A percentile compares a stretch with the other conserved stretches of the same genome.
phyloP scores from a whole-genome alignment of 2,888 invertebrate genomes.

The Pollenia angustigena region DNA sequence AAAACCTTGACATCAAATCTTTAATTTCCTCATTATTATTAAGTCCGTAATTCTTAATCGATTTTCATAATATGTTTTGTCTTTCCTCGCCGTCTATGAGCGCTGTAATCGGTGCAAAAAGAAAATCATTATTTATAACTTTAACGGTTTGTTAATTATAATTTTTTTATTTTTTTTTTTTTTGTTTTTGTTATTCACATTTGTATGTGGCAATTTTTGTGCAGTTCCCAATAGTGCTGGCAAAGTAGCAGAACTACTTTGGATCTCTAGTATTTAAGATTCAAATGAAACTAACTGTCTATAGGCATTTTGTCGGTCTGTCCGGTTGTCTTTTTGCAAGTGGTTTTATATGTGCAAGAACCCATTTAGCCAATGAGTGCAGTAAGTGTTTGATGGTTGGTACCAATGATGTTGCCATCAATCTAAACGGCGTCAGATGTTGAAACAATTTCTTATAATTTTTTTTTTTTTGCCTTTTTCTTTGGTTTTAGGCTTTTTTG shows the following conservation, averaged over 20 bases:
- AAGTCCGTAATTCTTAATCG: constrained; percentile 58
- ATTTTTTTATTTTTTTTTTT: constrained; percentile 28
- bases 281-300: constrained; percentile 30
- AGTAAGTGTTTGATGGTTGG: constrained; percentile 39
- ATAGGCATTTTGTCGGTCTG: constrained; percentile 12
- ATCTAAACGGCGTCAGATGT: constrained; percentile 66
- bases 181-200: not conserved
- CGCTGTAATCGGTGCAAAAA: constrained; percentile 37
- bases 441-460: constrained; percentile 39
- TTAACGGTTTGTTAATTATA: constrained; percentile 69
- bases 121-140: constrained; percentile 39
- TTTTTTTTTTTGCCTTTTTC: not conserved
- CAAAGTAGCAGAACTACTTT: constrained; percentile 63
- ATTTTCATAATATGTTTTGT: constrained; percentile 40
- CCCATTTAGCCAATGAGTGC: constrained; percentile 12
- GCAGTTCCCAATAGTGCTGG: not conserved
- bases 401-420: constrained; percentile 64
- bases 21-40: constrained; percentile 61
- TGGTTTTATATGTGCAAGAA: not conserved
- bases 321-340: not conserved
- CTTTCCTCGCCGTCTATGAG: not conserved
- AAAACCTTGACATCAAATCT: constrained; percentile 21
- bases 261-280: constrained; percentile 54
- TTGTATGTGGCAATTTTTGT: constrained; percentile 21
- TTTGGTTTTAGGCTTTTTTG: constrained; percentile 21